phyloP scores from a whole-genome alignment of 92 coral and sea anemone species.

The Ricordea florida region DNA sequence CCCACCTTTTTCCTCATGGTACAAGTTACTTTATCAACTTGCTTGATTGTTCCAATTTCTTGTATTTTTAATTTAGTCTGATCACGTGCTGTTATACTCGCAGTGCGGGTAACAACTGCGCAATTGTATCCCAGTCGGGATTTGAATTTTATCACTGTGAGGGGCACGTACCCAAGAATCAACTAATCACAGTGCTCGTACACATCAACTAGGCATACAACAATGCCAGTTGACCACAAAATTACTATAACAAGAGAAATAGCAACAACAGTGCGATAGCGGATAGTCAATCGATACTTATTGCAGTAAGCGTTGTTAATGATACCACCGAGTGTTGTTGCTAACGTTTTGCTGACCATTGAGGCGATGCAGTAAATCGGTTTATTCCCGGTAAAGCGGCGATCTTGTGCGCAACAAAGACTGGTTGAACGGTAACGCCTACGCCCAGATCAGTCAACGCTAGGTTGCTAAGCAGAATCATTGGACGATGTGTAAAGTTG shows the following conservation, averaged over 20 bases:
- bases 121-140: no score
- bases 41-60: no score
- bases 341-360: constrained; percentile 1
- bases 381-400: constrained; percentile 5
- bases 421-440: constrained; percentile 11
- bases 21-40: no score
- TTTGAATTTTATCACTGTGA: no score
- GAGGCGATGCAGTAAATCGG: constrained; percentile 1
- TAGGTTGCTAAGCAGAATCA: constrained; percentile 9
- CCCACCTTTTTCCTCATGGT: no score
- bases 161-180: no score
- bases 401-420: constrained; percentile 25
- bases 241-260: neutral
- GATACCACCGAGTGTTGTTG: constrained; percentile 4
- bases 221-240: constrained; percentile 3
- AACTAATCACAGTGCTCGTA: no score
- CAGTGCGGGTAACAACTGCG: no score
- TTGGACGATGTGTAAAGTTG: constrained; percentile 20
- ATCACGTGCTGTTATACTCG: no score
- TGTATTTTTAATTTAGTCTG: no score
- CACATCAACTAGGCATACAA: no score
- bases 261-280: constrained; percentile 20
- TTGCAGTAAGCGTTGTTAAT: neutral
- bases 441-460: constrained; percentile 23
- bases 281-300: constrained; percentile 6